A percentile compares a stretch with the other conserved stretches of the same genome.
Evolutionary conservation across 2,113 vertebrate species (phyloP).

Genomic region (Nibea coibor): DNA sequence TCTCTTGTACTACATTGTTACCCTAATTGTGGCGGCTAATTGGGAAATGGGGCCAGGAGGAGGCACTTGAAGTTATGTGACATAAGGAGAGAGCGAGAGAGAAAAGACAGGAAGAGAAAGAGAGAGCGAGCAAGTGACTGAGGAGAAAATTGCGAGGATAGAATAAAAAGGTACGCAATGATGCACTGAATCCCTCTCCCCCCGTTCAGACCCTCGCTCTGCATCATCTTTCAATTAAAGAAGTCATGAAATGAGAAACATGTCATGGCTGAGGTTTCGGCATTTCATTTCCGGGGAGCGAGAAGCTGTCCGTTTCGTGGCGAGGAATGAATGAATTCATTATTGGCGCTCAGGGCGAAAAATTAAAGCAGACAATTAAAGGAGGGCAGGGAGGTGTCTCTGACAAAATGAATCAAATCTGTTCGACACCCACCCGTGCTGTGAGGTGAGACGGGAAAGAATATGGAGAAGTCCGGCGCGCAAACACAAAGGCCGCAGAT

Average conservation of each 20-base stretch:
- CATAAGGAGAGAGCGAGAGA: slow-evolving; percentile 22
- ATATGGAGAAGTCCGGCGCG: not conserved
- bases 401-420: slow-evolving; percentile 46
- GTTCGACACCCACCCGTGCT: slow-evolving; percentile 33
- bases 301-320: slow-evolving; percentile 22
- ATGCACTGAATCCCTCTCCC: not conserved
- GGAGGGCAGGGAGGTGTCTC: slow-evolving; percentile 41
- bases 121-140: not conserved
- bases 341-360: slow-evolving; percentile 30
- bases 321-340: slow-evolving; percentile 47
- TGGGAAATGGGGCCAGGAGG: slow-evolving; percentile 80
- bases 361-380: slow-evolving; percentile 64
- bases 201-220: slow-evolving; percentile 19
- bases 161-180: slow-evolving; percentile 31
- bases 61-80: slow-evolving; percentile 67
- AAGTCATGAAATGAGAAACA: slow-evolving; percentile 34
- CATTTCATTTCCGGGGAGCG: not conserved
- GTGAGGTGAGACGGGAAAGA: slow-evolving; percentile 9
- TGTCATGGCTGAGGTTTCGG: slow-evolving; percentile 39
- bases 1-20: slow-evolving; percentile 85
- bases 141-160: not conserved
- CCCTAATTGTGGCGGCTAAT: slow-evolving; percentile 84
- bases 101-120: not conserved
- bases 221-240: slow-evolving; percentile 54
- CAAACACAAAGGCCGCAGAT: slow-evolving; percentile 32